Conservation (phyloP, 2,797 vertebrate genomes). For the Zalophus californianus region DNA sequence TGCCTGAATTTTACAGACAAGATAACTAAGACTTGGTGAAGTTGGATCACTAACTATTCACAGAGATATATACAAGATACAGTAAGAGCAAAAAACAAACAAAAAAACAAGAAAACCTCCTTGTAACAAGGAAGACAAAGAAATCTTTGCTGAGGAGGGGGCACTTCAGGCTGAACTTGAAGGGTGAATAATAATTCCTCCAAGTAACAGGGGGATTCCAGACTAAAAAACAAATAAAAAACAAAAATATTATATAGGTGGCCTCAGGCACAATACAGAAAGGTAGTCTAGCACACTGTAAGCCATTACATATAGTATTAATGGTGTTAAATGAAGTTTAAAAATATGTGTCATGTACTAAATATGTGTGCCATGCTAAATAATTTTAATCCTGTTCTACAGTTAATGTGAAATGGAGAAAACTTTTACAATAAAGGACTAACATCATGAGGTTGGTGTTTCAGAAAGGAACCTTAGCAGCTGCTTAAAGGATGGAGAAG, state of each 20-base stretch:
- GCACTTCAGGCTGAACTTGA: neutral
- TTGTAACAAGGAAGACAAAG: neutral
- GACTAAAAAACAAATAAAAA: neutral
- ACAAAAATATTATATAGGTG: neutral
- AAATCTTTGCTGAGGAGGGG: neutral
- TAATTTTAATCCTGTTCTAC: neutral
- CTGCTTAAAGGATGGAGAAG: neutral
- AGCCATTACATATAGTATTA: neutral
- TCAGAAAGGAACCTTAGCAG: neutral
- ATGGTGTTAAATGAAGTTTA: neutral
- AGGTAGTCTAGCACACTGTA: neutral
- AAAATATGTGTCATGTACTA: neutral
- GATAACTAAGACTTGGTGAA: neutral
- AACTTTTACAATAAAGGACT: neutral
- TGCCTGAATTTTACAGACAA: slow-evolving; percentile 13
- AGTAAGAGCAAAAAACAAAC: neutral
- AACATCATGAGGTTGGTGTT: neutral
- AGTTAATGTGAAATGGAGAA: neutral
- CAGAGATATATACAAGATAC: neutral
- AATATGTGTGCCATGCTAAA: neutral
- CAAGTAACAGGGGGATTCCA: neutral
- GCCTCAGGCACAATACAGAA: neutral
- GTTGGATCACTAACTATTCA: neutral
- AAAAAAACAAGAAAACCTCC: neutral
- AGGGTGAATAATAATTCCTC: neutral